Base-by-base conservation (phyloP, 2,113 vertebrate genomes). In the Phaetusa simplex region DNA sequence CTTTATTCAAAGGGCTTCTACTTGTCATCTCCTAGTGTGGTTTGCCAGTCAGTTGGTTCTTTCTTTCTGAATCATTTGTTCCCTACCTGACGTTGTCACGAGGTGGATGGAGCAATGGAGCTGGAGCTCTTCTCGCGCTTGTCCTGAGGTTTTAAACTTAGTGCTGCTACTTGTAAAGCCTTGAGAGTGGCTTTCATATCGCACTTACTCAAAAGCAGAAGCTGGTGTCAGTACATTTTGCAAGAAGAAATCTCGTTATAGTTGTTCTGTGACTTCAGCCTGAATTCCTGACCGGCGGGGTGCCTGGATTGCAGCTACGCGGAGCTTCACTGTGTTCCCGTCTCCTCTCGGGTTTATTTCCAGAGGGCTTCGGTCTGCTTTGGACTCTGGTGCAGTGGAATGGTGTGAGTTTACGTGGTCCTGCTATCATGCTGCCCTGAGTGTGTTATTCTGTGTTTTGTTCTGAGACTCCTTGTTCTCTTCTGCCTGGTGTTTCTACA, bases 271-370 rank as follows among this genome's bases (percentile, higher is more conserved):
- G 56, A 15, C 45, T 71, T 42, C 71, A 43, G 34, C 50, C 76
- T 30, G 40, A 7, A 9, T 38, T 29, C 56, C 52, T 71, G 64
- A 9, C 50, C 8, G 12, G 27, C n/a, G 66, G 32, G 69, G 0
- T 29, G n/a, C 43, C 53, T 38, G 71, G 71, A 1, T 2, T 3
- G 72, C 62, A 67, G 67, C 2, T 4, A 3, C 0, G 0, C 3
- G 0, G 1, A 42, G 34, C 12, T 14, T 38, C 73, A 6, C 49
- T 3, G 1, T 13, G 10, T 82, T 66, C 53, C 59, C 8, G 1
- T 45, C 21, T 50, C 47, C 38, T 32, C 42, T 34, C 0, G 0
- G 11, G 55, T 53, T 29, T 5, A 8, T 40, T 82, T 42, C 61
- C 38, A 16, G 8, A 13, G 43, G 47, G 16, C 2, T 62, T 34